Evolutionary conservation across 2,888 invertebrate genomes (phyloP).

Genomic region (Auanema freiburgensis): DNA sequence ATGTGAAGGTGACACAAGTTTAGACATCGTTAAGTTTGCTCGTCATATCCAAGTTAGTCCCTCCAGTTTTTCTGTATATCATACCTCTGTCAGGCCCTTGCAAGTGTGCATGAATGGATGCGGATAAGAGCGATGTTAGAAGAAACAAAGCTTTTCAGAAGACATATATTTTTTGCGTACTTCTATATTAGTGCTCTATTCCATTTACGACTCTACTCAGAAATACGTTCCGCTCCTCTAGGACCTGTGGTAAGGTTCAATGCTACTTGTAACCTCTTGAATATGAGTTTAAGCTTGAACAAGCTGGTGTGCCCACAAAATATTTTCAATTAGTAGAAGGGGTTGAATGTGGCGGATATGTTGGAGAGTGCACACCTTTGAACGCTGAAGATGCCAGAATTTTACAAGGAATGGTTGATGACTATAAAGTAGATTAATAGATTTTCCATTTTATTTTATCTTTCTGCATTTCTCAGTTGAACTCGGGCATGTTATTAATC

Average conservation of each 20-base stretch:
- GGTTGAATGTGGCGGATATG: background rate
- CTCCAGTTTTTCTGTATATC: background rate
- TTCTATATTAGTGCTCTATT: conserved; percentile 40
- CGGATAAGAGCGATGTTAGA: conserved; percentile 12
- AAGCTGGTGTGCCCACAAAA: background rate
- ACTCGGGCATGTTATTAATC: conserved; percentile 10
- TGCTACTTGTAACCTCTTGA: background rate
- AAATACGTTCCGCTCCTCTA: conserved; percentile 7
- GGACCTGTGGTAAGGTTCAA: conserved; percentile 10
- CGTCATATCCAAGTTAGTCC: conserved; percentile 11
- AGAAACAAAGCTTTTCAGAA: conserved; percentile 3
- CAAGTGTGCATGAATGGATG: conserved; percentile 15
- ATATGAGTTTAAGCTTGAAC: background rate
- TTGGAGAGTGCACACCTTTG: conserved; percentile 5
- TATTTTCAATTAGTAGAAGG: background rate
- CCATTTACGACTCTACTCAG: conserved; percentile 16
- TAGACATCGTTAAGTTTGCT: conserved; percentile 15
- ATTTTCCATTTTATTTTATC: too few relatives aligned
- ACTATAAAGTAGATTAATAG: background rate
- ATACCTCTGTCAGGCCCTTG: conserved; percentile 3
- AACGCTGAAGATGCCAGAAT: background rate
- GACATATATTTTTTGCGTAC: conserved; percentile 46
- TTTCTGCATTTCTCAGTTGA: conserved; percentile 11
- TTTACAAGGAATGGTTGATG: conserved; percentile 8
- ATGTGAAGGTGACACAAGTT: background rate